These are phyloP conservation scores for Carettochelys insculpta DNA, from an alignment of 2,113 vertebrate species.

Conservation along the genomic window DNA sequence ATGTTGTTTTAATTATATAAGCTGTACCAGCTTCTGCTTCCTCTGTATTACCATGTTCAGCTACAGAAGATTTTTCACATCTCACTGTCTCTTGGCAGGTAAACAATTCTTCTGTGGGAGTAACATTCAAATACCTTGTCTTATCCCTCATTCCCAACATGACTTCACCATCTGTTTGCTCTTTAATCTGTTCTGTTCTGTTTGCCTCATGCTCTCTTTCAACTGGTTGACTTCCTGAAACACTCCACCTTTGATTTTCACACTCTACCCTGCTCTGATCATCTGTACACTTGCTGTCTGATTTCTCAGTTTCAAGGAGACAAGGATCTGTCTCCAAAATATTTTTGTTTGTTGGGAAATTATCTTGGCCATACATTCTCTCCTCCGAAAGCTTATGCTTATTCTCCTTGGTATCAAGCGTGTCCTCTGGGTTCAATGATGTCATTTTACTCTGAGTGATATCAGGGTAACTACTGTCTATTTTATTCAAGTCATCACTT, in stretches of 20 bases:
- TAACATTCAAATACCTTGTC: neutral
- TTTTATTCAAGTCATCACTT: neutral
- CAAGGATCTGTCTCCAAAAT: neutral
- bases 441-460: neutral
- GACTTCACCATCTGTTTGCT: conserved; percentile 41
- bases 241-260: conserved; percentile 26
- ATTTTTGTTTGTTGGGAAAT: conserved; percentile 25
- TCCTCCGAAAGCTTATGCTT: neutral
- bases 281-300: conserved; percentile 3
- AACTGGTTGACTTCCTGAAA: conserved; percentile 41
- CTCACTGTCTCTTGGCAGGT: conserved; percentile 71
- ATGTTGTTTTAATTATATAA: conserved; percentile 83
- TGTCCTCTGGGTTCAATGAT: neutral
- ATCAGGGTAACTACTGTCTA: neutral
- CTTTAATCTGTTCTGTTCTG: conserved; percentile 1
- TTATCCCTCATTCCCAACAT: conserved; percentile 12
- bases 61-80: conserved; percentile 72
- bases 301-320: conserved; percentile 34
- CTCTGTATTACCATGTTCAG: conserved; percentile 59
- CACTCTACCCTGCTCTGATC: conserved; percentile 16
- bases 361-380: neutral
- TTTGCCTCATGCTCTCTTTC: conserved; percentile 26
- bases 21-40: conserved; percentile 73
- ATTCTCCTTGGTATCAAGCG: neutral
- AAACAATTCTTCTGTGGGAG: conserved; percentile 67